These are phyloP conservation scores for Agrochola lota DNA, from an alignment of 2,888 invertebrate species.

Conservation along the genomic window DNA sequence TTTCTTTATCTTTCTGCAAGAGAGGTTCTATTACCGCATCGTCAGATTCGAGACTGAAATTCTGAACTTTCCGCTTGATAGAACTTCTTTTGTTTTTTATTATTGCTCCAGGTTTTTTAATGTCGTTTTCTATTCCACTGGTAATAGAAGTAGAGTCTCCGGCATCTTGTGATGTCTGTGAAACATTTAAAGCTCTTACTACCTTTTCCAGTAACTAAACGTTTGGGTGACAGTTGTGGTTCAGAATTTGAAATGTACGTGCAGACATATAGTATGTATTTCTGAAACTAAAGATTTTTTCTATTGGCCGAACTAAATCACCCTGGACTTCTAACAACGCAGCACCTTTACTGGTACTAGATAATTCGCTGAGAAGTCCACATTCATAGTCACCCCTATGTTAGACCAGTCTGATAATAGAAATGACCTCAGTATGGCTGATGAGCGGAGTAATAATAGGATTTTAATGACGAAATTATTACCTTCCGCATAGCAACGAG, in stretches of 20 bases:
- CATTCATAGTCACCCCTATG: neutral
- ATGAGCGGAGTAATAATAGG: neutral
- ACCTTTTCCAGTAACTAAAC: neutral
- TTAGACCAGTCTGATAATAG: neutral
- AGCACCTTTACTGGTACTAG: neutral
- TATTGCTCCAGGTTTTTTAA: constrained; percentile 84
- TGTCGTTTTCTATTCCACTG: constrained; percentile 85
- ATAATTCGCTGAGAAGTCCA: neutral
- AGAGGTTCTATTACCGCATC: constrained; percentile 86
- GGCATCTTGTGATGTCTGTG: constrained; percentile 86
- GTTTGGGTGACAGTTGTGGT: neutral
- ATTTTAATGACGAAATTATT: constrained; percentile 3
- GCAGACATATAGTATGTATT: neutral
- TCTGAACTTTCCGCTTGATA: constrained; percentile 83
- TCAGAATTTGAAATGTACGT: neutral
- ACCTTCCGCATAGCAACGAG: constrained; percentile 87
- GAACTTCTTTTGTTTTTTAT: constrained; percentile 86
- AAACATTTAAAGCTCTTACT: constrained; percentile 56
- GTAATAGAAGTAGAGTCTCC: constrained; percentile 84
- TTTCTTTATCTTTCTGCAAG: constrained; percentile 82
- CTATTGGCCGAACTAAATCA: neutral
- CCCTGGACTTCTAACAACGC: neutral
- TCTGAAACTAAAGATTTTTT: neutral
- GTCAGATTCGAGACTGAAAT: constrained; percentile 82
- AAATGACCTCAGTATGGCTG: neutral